Conservation (phyloP, 92 coral and sea anemone genomes). For the Plumapathes pennacea region DNA sequence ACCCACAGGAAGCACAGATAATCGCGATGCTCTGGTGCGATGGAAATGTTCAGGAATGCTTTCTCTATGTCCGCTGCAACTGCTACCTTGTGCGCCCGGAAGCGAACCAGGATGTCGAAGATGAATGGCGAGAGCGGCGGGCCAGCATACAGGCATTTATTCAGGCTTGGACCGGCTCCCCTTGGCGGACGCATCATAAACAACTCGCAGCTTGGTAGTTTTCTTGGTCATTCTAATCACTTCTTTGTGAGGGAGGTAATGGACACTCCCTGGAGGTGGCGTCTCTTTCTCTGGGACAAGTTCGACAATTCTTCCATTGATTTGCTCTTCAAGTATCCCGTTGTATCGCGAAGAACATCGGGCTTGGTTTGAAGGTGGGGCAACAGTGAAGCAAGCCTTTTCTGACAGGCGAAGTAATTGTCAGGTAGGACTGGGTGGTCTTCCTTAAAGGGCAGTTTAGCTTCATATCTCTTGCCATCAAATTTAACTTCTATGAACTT, state of each 20-base stretch:
- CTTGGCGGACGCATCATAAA: constrained; percentile 62
- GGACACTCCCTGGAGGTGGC: constrained; percentile 38
- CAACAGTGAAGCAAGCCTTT: constrained; percentile 28
- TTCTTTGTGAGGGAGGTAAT: constrained; percentile 67
- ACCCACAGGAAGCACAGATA: constrained; percentile 54
- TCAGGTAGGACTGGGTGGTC: constrained; percentile 23
- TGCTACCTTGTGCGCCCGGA: constrained; percentile 41
- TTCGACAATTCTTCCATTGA: constrained; percentile 49
- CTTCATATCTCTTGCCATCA: constrained; percentile 16
- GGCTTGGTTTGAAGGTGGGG: constrained; percentile 12
- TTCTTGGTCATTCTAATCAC: constrained; percentile 55
- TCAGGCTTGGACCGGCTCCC: constrained; percentile 16
- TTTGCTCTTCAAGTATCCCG: constrained; percentile 44
- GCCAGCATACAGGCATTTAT: constrained; percentile 46
- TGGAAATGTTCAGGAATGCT: constrained; percentile 46
- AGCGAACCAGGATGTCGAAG: constrained; percentile 46
- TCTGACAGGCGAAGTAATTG: constrained; percentile 20
- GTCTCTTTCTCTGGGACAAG: constrained; percentile 9
- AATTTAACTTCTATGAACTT: constrained; percentile 17
- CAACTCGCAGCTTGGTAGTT: constrained; percentile 59
- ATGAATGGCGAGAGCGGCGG: constrained; percentile 36
- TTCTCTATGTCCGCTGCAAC: constrained; percentile 45
- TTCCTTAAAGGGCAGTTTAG: constrained; percentile 32
- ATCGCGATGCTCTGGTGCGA: constrained; percentile 44
- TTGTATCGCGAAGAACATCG: constrained; percentile 38